phyloP scores from a whole-genome alignment of 2,113 vertebrate genomes.

The Corvus cornix region DNA sequence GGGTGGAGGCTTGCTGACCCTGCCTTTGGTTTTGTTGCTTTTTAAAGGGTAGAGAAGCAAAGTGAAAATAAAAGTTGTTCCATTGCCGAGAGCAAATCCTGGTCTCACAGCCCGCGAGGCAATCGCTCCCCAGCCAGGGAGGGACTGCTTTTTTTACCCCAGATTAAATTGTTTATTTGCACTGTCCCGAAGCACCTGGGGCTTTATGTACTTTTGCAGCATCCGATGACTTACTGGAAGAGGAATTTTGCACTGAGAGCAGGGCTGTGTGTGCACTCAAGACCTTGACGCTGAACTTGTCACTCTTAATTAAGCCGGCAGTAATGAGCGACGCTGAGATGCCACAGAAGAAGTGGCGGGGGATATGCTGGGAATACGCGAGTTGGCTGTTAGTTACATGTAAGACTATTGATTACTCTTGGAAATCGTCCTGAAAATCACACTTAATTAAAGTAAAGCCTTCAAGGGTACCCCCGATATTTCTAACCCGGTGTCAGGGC shows the following conservation, averaged over 20 bases:
- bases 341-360: fast-evolving
- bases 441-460: background rate
- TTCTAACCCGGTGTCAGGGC: background rate
- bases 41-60: background rate
- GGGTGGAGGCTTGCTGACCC: background rate
- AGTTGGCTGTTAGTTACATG: background rate
- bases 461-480: background rate
- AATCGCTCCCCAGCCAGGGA: fast-evolving
- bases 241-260: background rate
- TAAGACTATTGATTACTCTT: background rate
- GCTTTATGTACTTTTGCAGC: background rate
- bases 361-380: background rate
- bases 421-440: background rate
- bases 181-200: background rate
- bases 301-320: background rate
- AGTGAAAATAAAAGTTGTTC: background rate
- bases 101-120: fast-evolving
- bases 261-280: background rate
- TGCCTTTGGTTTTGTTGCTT: background rate
- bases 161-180: background rate
- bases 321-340: background rate
- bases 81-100: background rate
- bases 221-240: background rate
- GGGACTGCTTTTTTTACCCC: background rate
- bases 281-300: background rate